These are phyloP conservation scores for Xiphophorus couchianus DNA, from an alignment of 2,113 vertebrate genomes.

Conservation along the genomic window DNA sequence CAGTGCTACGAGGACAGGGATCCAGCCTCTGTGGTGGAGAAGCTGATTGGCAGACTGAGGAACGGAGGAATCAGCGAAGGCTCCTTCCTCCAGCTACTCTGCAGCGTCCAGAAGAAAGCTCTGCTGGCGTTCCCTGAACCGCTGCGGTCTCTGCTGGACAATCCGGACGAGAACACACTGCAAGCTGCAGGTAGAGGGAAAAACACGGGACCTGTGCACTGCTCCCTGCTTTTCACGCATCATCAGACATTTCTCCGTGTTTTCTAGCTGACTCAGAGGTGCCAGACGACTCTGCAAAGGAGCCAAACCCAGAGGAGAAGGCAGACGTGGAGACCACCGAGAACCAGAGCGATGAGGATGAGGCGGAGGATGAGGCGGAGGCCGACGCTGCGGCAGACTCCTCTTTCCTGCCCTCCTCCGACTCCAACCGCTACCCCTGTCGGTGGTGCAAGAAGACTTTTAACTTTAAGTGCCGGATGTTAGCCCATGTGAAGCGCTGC, in stretches of 20 bases:
- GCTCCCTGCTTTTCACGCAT: neutral
- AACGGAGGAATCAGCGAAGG: slow-evolving; percentile 76
- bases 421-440: slow-evolving; percentile 81
- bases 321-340: slow-evolving; percentile 1
- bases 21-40: slow-evolving; percentile 68
- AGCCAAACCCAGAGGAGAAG: slow-evolving; percentile 10
- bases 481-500: slow-evolving; percentile 84
- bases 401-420: slow-evolving; percentile 12
- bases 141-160: slow-evolving; percentile 74
- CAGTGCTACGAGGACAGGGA: slow-evolving; percentile 80
- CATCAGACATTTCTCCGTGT: neutral
- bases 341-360: slow-evolving; percentile 13
- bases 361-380: slow-evolving; percentile 1
- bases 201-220: no score
- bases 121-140: slow-evolving; percentile 46
- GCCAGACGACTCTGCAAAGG: neutral
- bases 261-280: slow-evolving; percentile 23
- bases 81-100: slow-evolving; percentile 80
- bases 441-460: slow-evolving; percentile 86
- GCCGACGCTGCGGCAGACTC: neutral
- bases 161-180: slow-evolving; percentile 20
- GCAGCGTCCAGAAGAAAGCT: slow-evolving; percentile 56
- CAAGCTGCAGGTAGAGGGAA: slow-evolving; percentile 25
- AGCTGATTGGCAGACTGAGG: slow-evolving; percentile 73
- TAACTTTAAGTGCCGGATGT: slow-evolving; percentile 85